Evolutionary conservation across 2,797 vertebrate genomes (phyloP).

Genomic region (Avahi laniger): DNA sequence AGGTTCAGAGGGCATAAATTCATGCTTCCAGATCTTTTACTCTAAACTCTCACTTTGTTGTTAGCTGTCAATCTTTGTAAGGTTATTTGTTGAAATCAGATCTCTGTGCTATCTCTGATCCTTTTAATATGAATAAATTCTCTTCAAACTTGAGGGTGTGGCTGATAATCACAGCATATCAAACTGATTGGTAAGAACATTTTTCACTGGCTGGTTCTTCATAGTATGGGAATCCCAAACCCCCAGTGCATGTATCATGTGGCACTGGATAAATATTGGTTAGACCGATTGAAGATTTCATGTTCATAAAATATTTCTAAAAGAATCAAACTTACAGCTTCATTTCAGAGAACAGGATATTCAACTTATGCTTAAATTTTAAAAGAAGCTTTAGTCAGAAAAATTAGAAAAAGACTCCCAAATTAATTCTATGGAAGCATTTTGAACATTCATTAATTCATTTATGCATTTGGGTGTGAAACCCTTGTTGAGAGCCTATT

Average conservation of each 20-base stretch:
- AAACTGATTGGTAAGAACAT: neutral
- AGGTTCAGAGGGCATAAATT: neutral
- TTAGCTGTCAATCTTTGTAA: neutral
- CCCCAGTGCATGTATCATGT: neutral
- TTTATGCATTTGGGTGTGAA: constrained; percentile 31
- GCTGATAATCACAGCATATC: neutral
- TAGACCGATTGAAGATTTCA: constrained; percentile 59
- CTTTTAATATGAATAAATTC: neutral
- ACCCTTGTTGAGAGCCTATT: neutral
- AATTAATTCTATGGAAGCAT: constrained; percentile 9
- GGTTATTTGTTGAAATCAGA: neutral
- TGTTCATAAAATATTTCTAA: constrained; percentile 52
- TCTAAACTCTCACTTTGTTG: neutral
- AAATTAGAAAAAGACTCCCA: neutral
- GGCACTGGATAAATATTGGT: constrained; percentile 53
- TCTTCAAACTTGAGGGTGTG: neutral
- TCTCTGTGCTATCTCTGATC: neutral
- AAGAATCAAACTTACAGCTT: constrained; percentile 40
- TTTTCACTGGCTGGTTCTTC: neutral
- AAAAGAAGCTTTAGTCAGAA: constrained; percentile 46
- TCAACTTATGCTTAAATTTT: constrained; percentile 49
- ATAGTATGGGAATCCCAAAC: neutral
- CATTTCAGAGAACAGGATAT: constrained; percentile 32
- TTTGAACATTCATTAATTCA: constrained; percentile 12
- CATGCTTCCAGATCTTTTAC: neutral